These are phyloP conservation scores for Chloroceryle inda DNA, from an alignment of 2,797 vertebrate genomes.

Conservation along the genomic window DNA sequence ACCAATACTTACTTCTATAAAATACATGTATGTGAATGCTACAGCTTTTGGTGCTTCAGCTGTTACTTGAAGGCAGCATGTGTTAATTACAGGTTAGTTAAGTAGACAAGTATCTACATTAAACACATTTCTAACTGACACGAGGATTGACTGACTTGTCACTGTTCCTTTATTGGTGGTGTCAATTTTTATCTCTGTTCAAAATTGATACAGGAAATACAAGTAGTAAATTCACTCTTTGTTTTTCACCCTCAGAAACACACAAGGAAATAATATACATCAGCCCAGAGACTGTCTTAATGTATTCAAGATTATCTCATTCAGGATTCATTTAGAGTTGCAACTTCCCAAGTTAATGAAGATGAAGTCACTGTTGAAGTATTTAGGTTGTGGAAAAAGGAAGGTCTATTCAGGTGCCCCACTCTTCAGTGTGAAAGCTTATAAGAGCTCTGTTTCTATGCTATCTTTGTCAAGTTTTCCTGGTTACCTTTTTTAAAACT, in stretches of 20 bases:
- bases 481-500: neutral
- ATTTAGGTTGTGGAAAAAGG: neutral
- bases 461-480: neutral
- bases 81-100: neutral
- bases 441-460: neutral
- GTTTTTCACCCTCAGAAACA: neutral
- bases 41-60: neutral
- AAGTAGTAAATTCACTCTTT: neutral
- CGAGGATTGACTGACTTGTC: neutral
- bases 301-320: neutral
- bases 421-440: neutral
- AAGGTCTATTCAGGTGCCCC: neutral
- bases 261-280: neutral
- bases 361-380: neutral
- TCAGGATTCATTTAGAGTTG: neutral
- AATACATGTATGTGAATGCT: neutral
- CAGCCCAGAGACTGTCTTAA: neutral
- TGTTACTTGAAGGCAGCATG: neutral
- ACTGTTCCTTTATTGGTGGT: neutral
- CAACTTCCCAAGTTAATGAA: neutral
- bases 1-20: neutral
- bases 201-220: neutral
- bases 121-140: neutral
- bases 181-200: neutral
- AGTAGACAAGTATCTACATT: neutral